Evolutionary conservation across 2,888 invertebrate species (phyloP).

Genomic region (Melikaiella ostensackeni): DNA sequence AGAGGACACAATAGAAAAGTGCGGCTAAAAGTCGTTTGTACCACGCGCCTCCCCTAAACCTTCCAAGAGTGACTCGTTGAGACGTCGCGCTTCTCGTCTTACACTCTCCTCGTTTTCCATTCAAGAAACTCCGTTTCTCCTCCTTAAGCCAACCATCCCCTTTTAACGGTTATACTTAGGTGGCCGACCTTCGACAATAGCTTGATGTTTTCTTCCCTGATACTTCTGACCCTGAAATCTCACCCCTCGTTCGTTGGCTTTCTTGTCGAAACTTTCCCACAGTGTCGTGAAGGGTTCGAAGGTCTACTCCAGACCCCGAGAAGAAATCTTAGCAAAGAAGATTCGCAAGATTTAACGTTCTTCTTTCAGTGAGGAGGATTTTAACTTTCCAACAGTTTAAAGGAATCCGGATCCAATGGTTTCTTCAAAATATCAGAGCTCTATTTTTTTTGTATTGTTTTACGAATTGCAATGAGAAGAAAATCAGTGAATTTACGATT

Average conservation of each 20-base stretch:
- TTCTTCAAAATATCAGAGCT: not conserved
- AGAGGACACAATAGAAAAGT: conserved; percentile 2
- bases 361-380: not conserved
- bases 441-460: not conserved
- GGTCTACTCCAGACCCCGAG: conserved; percentile 11
- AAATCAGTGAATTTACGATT: not conserved
- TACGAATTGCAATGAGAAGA: not conserved
- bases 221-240: conserved; percentile 65
- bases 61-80: conserved; percentile 46
- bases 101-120: conserved; percentile 57
- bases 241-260: conserved; percentile 60
- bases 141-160: conserved; percentile 62
- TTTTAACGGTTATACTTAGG: conserved; percentile 65
- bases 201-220: conserved; percentile 43
- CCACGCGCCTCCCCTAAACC: conserved; percentile 19
- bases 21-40: conserved; percentile 52
- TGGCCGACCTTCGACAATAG: conserved; percentile 70
- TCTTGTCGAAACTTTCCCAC: conserved; percentile 68
- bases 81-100: conserved; percentile 57
- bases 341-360: conserved; percentile 1
- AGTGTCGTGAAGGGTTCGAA: conserved; percentile 45
- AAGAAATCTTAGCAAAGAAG: not conserved
- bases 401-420: not conserved
- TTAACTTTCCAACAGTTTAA: not conserved
- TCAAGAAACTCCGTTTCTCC: conserved; percentile 58